These are phyloP conservation scores for Coregonus clupeaformis DNA, from an alignment of 2,113 vertebrate species.

Conservation along the genomic window DNA sequence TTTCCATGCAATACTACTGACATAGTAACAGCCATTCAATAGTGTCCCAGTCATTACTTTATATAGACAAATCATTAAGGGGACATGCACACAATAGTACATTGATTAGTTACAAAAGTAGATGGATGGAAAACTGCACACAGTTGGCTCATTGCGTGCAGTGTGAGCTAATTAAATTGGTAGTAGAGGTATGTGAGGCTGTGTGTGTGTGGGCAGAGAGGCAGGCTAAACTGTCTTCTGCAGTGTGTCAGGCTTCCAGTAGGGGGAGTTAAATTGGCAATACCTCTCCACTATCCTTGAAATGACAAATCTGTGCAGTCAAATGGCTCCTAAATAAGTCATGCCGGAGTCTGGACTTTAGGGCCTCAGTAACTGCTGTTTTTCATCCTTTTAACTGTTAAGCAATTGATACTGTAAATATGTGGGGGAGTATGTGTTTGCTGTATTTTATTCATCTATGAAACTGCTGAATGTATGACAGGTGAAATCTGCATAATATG, in stretches of 20 bases:
- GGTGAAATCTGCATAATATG: neutral
- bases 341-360: neutral
- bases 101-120: conserved; percentile 16
- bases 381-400: neutral
- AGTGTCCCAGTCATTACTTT: conserved; percentile 6
- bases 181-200: conserved; percentile 15
- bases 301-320: neutral
- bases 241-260: conserved; percentile 8
- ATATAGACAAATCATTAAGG: neutral
- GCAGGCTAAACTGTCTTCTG: neutral
- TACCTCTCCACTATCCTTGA: conserved; percentile 8
- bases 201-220: conserved; percentile 17
- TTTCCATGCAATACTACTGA: neutral
- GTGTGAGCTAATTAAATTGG: conserved; percentile 37
- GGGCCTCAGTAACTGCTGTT: neutral
- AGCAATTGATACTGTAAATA: neutral
- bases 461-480: neutral
- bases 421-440: too few species aligned
- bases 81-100: neutral
- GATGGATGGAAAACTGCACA: conserved; percentile 9
- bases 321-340: neutral
- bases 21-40: conserved; percentile 9
- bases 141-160: conserved; percentile 12
- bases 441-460: neutral
- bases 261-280: neutral